Evolutionary conservation across 2,113 vertebrate species (phyloP), one percentile per base, ranked within the genome.

Genomic region (Takifugu flavidus): DNA sequence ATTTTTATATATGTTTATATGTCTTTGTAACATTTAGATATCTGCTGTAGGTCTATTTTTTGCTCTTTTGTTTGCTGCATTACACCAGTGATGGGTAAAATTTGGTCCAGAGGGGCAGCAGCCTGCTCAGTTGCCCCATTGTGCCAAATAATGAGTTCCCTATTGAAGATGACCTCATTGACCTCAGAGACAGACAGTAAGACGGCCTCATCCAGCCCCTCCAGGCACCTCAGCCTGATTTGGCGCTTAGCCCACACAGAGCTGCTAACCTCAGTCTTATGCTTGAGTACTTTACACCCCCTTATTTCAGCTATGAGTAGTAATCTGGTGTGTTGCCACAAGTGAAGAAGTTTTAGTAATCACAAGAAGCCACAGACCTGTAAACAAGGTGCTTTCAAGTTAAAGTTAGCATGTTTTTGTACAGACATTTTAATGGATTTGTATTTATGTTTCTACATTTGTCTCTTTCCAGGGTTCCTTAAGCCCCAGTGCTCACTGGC

Each of bases 401-500:
- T 20, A 20, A 20, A 20, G 20, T 20, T 20, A 20, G 20, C 20
- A 20, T 20, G 20, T 20, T 20, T 20, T 20, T 20, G 5, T 10
- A 11, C 11, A 10, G 11, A 39, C 34, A 10, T 39, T 39, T 1
- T 6, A 10, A 2, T 39, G 34, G 34, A 39, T 39, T 39, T 39
- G 34, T 39, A 39, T 6, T 28, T 15, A 2, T 28, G 26, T 53
- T 28, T 53, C 58, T 6, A 1, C 3, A 6, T 62, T 50, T 63
- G 10, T 67, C 29, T 53, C 13, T 3, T 74, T 57, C 0, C 76
- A 92, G 91, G 91, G 88, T 92, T 92, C 82, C 77, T 92, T 81
- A 92, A 92, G 82, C 91, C 91, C 86, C 91, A 92, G 91, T 92
- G 91, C 83, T 92, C 91, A 11, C 56, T 92, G 84, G 88, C 91